Base-by-base conservation (phyloP, 2,113 vertebrate species). In the Rhagologus leucostigma region DNA sequence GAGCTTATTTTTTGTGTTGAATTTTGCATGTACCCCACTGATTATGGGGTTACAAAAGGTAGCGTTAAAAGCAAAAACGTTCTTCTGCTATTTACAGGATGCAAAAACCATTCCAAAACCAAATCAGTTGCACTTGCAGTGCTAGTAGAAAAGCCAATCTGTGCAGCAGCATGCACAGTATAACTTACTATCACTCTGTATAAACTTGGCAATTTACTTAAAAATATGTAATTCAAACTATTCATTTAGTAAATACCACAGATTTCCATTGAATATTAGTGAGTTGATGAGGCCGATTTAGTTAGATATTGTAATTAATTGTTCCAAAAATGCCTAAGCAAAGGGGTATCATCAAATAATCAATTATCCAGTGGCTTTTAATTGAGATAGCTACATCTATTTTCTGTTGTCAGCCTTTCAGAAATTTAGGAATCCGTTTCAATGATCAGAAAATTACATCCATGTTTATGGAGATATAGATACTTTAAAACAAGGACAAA, bases 221-320 rank as follows among this genome's bases (percentile, higher is more conserved):
- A 59, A 89, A 89, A 70, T 90, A 83, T 95, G 70, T 83, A 94
- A 88, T 96, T 95, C 82, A 71, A 73, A 94, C 70, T 76, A 89
- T 90, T 91, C 30, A 53, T 88, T 94, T 90, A 64, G 89, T 97
- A 97, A 98, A 96, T 93, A 95, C 65, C 93, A 97, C 73, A 89
- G 70, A 93, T 92, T 97, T 96, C 59, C 65, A 90, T 52, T 94
- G 65, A 96, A 84, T 95, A 95, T 96, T 94, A 76, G 73, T 65
- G 91, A 97, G 74, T 33, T 90, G 76, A 95, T 95, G 92, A 91
- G 80, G 57, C 85, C 10, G 37, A 93, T 96, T 97, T 94, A 95
- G 85, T 95, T 73, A 86, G 74, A 92, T 80, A 62, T 64, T 88
- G 71, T 90, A 94, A 95, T 96, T 90, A 95, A 97, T 96, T 93